These are phyloP conservation scores for Pocota personata DNA, from an alignment of 2,888 invertebrate species.

Conservation along the genomic window DNA sequence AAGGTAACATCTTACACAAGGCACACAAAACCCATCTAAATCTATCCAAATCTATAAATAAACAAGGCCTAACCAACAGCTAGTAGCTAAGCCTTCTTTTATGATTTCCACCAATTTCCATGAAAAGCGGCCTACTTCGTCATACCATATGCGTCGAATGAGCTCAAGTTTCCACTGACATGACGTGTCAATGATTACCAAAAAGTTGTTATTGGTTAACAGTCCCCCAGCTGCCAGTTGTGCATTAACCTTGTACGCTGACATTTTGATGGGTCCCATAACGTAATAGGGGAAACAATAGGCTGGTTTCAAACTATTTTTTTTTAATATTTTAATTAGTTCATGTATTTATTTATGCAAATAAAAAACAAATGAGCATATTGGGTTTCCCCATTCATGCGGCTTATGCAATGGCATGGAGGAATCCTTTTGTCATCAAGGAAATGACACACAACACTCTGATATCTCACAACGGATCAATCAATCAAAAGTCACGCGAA, in stretches of 20 bases:
- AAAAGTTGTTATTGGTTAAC: constrained; percentile 25
- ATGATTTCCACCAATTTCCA: background rate
- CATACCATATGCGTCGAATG: constrained; percentile 7
- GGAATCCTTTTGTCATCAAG: background rate
- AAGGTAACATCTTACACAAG: constrained; percentile 3
- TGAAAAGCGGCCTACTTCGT: background rate
- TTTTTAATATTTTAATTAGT: background rate
- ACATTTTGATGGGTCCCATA: constrained; percentile 15
- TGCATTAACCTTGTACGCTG: constrained; percentile 28
- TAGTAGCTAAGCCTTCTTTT: background rate
- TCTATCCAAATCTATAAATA: background rate
- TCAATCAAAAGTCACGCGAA: constrained; percentile 38
- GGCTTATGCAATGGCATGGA: background rate
- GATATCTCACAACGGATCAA: constrained; percentile 7
- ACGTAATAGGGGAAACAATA: constrained; percentile 22
- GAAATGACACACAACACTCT: background rate
- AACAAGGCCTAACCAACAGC: background rate
- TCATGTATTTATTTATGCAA: constrained; percentile 31
- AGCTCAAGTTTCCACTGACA: constrained; percentile 41
- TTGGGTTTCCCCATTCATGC: background rate
- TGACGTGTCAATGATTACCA: constrained; percentile 32
- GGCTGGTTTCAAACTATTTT: background rate
- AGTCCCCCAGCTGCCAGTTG: background rate
- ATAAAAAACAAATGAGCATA: background rate
- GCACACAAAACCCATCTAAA: background rate